Evolutionary conservation across 2,797 vertebrate species (phyloP).

Genomic region (Gymnothorax javanicus): DNA sequence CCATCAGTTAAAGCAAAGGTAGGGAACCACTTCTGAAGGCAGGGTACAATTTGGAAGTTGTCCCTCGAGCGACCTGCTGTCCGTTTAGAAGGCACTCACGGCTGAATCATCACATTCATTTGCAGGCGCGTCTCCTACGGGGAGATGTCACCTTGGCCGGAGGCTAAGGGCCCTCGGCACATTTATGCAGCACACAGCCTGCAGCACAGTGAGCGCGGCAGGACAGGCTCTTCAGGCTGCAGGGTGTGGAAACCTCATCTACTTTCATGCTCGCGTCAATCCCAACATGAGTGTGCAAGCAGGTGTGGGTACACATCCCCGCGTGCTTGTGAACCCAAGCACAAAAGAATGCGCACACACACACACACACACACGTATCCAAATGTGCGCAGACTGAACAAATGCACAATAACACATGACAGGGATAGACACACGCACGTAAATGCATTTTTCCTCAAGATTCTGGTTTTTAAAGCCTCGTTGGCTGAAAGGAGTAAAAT

Average conservation of each 20-base stretch:
- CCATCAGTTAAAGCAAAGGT: background rate
- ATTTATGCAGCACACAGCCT: background rate
- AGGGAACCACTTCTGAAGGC: background rate
- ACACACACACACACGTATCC: background rate
- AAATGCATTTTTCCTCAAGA: background rate
- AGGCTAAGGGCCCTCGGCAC: background rate
- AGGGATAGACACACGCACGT: background rate
- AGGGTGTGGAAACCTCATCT: background rate
- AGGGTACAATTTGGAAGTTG: background rate
- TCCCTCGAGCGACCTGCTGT: background rate
- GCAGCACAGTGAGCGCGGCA: background rate
- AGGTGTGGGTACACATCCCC: background rate
- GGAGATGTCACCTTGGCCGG: slow-evolving; percentile 26
- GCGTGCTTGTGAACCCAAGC: background rate
- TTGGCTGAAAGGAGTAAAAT: too few relatives aligned
- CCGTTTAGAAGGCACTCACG: background rate
- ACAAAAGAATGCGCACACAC: background rate
- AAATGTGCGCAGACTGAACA: background rate
- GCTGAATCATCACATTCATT: slow-evolving; percentile 7
- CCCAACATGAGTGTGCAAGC: background rate
- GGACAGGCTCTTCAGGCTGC: background rate
- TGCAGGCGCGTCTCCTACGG: slow-evolving; percentile 16
- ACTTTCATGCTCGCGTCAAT: too few relatives aligned
- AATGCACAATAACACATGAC: background rate
- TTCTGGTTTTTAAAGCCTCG: too few relatives aligned